These are phyloP conservation scores for Drosophila subsilvestris DNA, from an alignment of 2,888 invertebrate genomes.

Conservation along the genomic window DNA sequence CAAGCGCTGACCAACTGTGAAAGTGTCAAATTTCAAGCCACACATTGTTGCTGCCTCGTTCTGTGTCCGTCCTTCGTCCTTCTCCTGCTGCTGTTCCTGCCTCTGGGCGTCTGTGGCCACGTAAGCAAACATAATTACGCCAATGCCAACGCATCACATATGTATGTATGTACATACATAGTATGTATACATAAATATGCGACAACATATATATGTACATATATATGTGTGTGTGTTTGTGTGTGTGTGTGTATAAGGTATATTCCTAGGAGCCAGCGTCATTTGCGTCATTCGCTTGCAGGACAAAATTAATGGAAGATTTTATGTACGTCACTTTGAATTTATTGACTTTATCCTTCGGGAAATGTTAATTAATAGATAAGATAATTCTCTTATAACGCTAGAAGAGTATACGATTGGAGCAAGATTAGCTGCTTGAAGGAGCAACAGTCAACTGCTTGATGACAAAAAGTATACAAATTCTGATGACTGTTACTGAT, in stretches of 20 bases:
- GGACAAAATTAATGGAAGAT: conserved; percentile 23
- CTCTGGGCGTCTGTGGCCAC: conserved; percentile 64
- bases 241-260: not conserved
- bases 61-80: conserved; percentile 35
- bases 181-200: not conserved
- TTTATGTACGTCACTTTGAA: conserved; percentile 8
- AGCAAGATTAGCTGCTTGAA: no score
- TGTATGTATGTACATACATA: conserved; percentile 35
- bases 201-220: not conserved
- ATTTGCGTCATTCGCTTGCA: conserved; percentile 27
- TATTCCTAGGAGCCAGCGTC: conserved; percentile 4
- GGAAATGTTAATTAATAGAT: not conserved
- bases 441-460: not conserved
- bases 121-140: conserved; percentile 78
- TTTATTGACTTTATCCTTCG: conserved; percentile 2
- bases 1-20: conserved; percentile 77
- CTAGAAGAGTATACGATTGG: no score
- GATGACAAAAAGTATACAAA: not conserved
- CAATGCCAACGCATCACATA: conserved; percentile 50
- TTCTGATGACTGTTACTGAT: no score
- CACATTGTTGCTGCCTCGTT: conserved; percentile 68
- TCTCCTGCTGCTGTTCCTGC: conserved; percentile 28
- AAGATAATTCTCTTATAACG: not conserved
- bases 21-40: conserved; percentile 77
- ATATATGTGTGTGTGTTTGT: not conserved